Conservation (phyloP, 2,113 vertebrate genomes). For the Albula goreensis region DNA sequence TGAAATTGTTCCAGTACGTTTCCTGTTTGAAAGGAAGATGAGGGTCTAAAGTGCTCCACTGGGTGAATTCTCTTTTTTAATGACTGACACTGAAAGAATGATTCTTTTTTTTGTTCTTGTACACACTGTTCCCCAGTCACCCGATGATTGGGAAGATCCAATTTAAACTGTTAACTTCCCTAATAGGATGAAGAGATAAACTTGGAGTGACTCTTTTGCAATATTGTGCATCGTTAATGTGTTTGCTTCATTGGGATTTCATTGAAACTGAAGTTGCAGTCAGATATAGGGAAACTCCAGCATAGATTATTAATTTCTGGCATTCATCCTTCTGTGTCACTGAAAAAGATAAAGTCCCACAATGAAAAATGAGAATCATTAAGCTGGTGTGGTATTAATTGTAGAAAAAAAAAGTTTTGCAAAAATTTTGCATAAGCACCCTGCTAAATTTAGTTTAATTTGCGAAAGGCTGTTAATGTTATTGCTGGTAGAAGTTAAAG, state of each 20-base stretch:
- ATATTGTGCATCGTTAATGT: not conserved
- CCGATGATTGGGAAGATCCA: not conserved
- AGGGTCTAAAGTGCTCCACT: not conserved
- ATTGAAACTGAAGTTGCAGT: not conserved
- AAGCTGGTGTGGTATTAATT: not conserved
- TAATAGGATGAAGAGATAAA: not conserved
- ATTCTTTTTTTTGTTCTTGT: not conserved
- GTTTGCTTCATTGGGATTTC: not conserved
- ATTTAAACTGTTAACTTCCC: conserved; percentile 1
- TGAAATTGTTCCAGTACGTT: not conserved
- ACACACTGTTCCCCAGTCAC: not conserved
- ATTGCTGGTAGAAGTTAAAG: not conserved
- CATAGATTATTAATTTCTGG: conserved; percentile 24
- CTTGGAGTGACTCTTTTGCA: not conserved
- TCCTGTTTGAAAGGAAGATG: not conserved
- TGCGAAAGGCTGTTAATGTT: not conserved
- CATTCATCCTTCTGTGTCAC: not conserved
- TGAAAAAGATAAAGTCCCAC: conserved; percentile 12
- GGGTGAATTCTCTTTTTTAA: not conserved
- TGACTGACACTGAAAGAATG: not conserved
- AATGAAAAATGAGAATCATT: conserved; percentile 28
- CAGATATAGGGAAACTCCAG: not conserved
- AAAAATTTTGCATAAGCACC: not conserved
- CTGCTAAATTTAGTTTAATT: not conserved
- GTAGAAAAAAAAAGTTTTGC: not conserved